Evolutionary conservation across 2,888 invertebrate species (phyloP).

Genomic region (Bombyx huttoni): DNA sequence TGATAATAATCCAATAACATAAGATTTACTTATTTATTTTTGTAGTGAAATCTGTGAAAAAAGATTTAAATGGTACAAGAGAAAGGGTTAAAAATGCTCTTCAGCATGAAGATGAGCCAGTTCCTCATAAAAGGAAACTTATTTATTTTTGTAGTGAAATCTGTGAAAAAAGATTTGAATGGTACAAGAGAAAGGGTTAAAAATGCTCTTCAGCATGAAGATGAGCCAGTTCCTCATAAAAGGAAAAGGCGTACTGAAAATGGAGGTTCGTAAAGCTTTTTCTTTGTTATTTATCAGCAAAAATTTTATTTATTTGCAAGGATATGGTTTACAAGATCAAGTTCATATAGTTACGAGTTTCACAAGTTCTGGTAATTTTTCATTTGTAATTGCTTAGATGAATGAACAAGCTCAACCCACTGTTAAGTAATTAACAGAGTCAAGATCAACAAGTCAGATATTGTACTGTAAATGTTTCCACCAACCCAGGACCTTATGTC

Average conservation of each 20-base stretch:
- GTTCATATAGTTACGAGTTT: too few species aligned
- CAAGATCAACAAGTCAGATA: too few species aligned
- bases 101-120: constrained; percentile 80
- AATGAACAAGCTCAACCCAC: too few species aligned
- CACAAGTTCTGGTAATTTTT: too few species aligned
- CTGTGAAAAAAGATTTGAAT: constrained; percentile 59
- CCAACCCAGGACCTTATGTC: too few species aligned
- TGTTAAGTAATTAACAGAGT: too few species aligned
- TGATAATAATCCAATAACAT: too few species aligned
- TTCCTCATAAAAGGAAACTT: constrained; percentile 78
- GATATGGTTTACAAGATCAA: too few species aligned
- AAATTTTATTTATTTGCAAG: too few species aligned
- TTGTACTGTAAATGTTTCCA: too few species aligned
- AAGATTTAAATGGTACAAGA: constrained; percentile 74
- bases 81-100: constrained; percentile 85
- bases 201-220: constrained; percentile 83
- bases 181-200: constrained; percentile 82
- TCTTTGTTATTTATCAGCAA: too few species aligned
- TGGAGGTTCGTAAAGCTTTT: constrained; percentile 24
- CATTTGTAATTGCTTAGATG: too few species aligned
- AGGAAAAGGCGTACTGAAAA: constrained; percentile 54
- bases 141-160: background rate
- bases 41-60: constrained; percentile 22
- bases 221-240: constrained; percentile 78
- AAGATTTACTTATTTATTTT: background rate